phyloP scores from a whole-genome alignment of 2,888 invertebrate species.

The Stenotaenia linearis region DNA sequence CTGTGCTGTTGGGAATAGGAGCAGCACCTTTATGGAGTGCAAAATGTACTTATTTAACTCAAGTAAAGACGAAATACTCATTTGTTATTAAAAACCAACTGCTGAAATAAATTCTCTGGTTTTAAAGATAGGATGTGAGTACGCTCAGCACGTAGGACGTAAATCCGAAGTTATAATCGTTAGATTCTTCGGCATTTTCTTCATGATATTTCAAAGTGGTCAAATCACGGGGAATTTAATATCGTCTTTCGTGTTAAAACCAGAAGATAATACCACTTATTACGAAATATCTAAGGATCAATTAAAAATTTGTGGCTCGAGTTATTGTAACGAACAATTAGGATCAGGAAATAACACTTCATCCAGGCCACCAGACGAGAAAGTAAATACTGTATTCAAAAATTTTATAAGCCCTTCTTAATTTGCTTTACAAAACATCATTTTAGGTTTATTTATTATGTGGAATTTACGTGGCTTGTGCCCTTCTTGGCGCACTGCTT shows the following conservation, averaged over 20 bases:
- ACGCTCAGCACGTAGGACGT: slow-evolving; percentile 39
- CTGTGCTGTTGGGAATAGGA: slow-evolving; percentile 86
- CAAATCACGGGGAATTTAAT: slow-evolving; percentile 95
- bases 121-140: slow-evolving; percentile 28
- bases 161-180: slow-evolving; percentile 84
- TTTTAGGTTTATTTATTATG: slow-evolving; percentile 76
- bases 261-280: slow-evolving; percentile 31
- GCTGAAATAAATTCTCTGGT: neutral
- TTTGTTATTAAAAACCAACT: neutral
- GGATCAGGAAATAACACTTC: neutral
- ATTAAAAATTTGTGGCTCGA: slow-evolving; percentile 35
- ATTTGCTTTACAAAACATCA: neutral
- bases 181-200: slow-evolving; percentile 97
- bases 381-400: neutral
- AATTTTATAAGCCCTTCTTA: neutral
- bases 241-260: slow-evolving; percentile 58
- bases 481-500: slow-evolving; percentile 75
- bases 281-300: neutral
- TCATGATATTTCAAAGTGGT: slow-evolving; percentile 94
- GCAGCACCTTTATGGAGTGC: slow-evolving; percentile 98
- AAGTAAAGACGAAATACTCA: slow-evolving; percentile 36
- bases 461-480: slow-evolving; percentile 81
- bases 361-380: neutral
- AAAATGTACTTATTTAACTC: slow-evolving; percentile 92
- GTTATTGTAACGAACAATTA: slow-evolving; percentile 35